Base-by-base conservation (phyloP, 2,888 invertebrate species). In the Catonia carolina region DNA sequence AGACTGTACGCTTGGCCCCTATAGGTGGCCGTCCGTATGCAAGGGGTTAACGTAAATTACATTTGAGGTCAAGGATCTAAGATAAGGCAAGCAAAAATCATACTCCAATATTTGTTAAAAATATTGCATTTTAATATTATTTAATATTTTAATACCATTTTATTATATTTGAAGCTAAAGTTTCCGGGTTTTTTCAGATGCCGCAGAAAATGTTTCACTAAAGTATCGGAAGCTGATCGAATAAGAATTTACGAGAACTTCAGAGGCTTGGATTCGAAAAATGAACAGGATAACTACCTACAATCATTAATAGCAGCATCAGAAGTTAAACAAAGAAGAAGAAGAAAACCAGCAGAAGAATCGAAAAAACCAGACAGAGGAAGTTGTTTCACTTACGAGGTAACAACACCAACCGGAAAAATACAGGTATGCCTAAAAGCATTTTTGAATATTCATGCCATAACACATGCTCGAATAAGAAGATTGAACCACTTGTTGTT, bases 291-390 rank as follows among this genome's bases (percentile, higher is more conserved):
- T 7, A 17, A 10, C 20, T 42, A 42, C 18, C 17, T 42, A 3
- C 42, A 15, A 18, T 12, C 42, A 12, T 42, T 42, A 10, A 42
- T 15, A 17, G 14, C 42, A 15, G 14, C 18, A 4, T 17, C 42
- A 2, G 6, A 42, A 18, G 42, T 42, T 15, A 42, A 42, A 42
- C 42, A 15, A 42, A 42, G 42, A 10, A 41, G 41, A 14, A 42
- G 42, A 17, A 15, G 42, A 17, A 42, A 4, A 18, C 4, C 42
- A 12, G 42, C 42, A 2, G 7, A 42, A 12, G 42, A 42, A 17
- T 42, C 17, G 12, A 5, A 12, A 42, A 3, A 42, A 18, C 42
- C 42, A 6, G 42, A 42, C 14, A 42, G 42, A 42, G 42, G 42
- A 17, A 18, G 2, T 15, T 17, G 17, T 5, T 42, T 42, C 18